These are phyloP conservation scores for Ifrita kowaldi DNA, from an alignment of 2,113 vertebrate genomes.

Conservation along the genomic window DNA sequence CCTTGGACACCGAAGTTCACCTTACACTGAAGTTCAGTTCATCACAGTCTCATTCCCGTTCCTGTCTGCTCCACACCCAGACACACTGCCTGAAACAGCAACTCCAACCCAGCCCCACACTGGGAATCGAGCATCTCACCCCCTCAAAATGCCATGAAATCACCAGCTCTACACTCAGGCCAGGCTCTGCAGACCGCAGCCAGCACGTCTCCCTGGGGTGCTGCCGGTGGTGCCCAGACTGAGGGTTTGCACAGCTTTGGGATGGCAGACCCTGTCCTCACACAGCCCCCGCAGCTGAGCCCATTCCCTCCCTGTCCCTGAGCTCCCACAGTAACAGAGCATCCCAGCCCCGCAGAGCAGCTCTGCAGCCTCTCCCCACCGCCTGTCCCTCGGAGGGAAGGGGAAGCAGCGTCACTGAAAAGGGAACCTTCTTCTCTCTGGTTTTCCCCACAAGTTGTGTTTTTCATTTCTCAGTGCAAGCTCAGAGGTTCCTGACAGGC, in stretches of 20 bases:
- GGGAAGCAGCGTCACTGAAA: slow-evolving; percentile 2
- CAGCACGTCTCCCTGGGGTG: not conserved
- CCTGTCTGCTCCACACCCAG: not conserved
- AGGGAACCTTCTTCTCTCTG: slow-evolving; percentile 4
- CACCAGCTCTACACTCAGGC: not conserved
- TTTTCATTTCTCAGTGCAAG: slow-evolving; percentile 15
- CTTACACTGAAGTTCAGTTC: not conserved
- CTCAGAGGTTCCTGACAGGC: not conserved
- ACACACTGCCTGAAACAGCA: not conserved
- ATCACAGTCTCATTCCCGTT: rapidly evolving
- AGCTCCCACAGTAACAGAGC: rapidly evolving
- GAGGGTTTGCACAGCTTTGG: not conserved
- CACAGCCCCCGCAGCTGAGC: not conserved
- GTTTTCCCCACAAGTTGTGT: not conserved
- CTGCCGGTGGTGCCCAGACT: not conserved
- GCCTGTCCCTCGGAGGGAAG: not conserved
- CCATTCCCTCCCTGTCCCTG: rapidly evolving
- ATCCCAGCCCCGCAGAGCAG: rapidly evolving
- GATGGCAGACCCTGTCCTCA: not conserved
- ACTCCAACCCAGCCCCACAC: not conserved
- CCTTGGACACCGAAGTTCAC: not conserved
- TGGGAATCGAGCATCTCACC: not conserved
- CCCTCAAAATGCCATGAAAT: not conserved
- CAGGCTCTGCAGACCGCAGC: rapidly evolving
- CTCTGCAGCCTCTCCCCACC: not conserved